Conservation (phyloP, 2,113 vertebrate species). For the Oryzias melastigma region DNA sequence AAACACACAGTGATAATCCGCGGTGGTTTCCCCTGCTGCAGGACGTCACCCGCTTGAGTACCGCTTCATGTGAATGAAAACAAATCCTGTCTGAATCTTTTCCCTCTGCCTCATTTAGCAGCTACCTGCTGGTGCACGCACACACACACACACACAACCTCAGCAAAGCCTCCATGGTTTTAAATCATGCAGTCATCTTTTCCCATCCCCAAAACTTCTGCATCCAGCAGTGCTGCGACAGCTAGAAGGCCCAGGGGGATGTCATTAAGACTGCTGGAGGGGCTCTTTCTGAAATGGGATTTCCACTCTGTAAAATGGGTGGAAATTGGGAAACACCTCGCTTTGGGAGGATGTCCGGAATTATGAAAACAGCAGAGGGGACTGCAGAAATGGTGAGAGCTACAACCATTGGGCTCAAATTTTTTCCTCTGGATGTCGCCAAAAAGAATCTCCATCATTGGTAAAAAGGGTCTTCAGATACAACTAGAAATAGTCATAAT, state of each 20-base stretch:
- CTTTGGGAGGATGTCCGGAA: background rate
- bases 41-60: slow-evolving; percentile 45
- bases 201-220: slow-evolving; percentile 14
- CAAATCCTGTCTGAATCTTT: slow-evolving; percentile 35
- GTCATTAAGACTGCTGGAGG: background rate
- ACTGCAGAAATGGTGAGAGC: background rate
- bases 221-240: slow-evolving; percentile 8
- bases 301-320: slow-evolving; percentile 46
- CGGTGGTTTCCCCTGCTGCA: slow-evolving; percentile 55
- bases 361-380: slow-evolving; percentile 12
- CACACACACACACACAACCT: background rate
- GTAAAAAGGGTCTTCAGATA: no score
- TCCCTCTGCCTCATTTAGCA: slow-evolving; percentile 44
- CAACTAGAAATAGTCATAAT: no score
- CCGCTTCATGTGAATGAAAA: slow-evolving; percentile 51
- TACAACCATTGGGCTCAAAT: background rate
- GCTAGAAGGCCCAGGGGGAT: slow-evolving; percentile 25
- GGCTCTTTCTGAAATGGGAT: slow-evolving; percentile 51
- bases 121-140: slow-evolving; percentile 48
- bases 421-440: no score
- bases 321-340: background rate
- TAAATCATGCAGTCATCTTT: slow-evolving; percentile 47
- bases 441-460: no score
- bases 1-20: background rate
- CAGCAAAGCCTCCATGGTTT: background rate